Evolutionary conservation across 2,888 invertebrate genomes (phyloP).

Genomic region (Lathronympha strigana): DNA sequence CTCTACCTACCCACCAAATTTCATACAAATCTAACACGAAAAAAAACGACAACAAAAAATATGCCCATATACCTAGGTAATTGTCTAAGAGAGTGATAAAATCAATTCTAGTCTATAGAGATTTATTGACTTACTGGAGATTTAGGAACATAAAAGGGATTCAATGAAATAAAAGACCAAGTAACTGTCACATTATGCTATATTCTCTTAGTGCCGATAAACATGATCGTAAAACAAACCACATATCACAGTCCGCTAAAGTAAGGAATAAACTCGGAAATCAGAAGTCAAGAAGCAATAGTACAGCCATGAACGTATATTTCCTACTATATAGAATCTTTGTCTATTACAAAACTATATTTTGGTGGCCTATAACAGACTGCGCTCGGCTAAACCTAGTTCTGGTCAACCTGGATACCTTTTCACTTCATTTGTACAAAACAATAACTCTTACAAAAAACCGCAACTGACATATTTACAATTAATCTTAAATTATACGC

Average conservation of each 20-base stretch:
- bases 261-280: constrained; percentile 42
- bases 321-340: constrained; percentile 38
- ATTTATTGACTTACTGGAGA: too few species aligned
- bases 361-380: constrained; percentile 41
- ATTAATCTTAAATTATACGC: constrained; percentile 54
- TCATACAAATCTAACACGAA: too few species aligned
- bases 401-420: constrained; percentile 50
- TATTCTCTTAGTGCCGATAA: constrained; percentile 64
- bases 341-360: constrained; percentile 37
- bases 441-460: constrained; percentile 56
- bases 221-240: constrained; percentile 58
- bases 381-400: constrained; percentile 49
- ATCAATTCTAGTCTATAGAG: too few species aligned
- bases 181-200: constrained; percentile 42
- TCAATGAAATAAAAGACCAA: constrained; percentile 34
- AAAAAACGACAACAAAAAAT: too few species aligned
- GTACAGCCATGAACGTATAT: constrained; percentile 38
- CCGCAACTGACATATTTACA: constrained; percentile 62
- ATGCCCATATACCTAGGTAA: too few species aligned
- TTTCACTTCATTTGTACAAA: constrained; percentile 65
- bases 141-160: neutral
- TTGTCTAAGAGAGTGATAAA: too few species aligned
- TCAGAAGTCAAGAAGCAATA: constrained; percentile 43
- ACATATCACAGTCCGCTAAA: constrained; percentile 64
- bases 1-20: too few species aligned